These are phyloP conservation scores for Bombylius discolor DNA, from an alignment of 2,888 invertebrate species.

Conservation along the genomic window DNA sequence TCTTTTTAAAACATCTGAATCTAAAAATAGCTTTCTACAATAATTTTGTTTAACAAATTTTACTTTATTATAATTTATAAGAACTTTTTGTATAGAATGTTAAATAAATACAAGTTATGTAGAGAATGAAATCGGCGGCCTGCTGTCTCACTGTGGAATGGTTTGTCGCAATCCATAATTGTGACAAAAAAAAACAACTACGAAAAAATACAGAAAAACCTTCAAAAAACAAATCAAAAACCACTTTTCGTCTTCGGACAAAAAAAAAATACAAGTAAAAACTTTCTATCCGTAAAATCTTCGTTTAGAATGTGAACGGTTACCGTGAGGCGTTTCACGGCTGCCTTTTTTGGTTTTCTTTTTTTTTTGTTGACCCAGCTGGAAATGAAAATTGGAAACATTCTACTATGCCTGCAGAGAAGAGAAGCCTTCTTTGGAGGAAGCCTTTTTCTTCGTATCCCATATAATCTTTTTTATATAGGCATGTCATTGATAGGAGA, in stretches of 20 bases:
- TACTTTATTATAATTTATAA: background rate
- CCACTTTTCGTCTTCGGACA: background rate
- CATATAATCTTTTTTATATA: too few species aligned
- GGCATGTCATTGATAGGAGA: too few species aligned
- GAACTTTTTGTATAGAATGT: background rate
- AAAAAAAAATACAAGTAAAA: background rate
- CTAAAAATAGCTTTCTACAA: too few species aligned
- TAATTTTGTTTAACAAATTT: too few species aligned
- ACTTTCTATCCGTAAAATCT: background rate
- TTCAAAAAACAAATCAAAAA: background rate
- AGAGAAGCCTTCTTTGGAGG: too few species aligned
- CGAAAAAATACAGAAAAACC: background rate
- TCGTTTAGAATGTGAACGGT: background rate
- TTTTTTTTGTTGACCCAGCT: too few species aligned
- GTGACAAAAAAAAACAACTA: background rate
- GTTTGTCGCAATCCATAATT: background rate
- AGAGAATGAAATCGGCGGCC: background rate
- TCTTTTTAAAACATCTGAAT: too few species aligned
- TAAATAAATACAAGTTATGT: background rate
- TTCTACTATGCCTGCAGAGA: too few species aligned
- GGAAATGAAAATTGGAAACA: too few species aligned
- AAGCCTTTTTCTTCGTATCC: too few species aligned
- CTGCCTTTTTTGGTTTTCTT: constrained; percentile 1
- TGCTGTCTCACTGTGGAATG: background rate
- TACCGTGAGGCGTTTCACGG: background rate